Evolutionary conservation across 1,140 invertebrate species (phyloP), one percentile per base, ranked within the genome.

Genomic region (Delia radicum): DNA sequence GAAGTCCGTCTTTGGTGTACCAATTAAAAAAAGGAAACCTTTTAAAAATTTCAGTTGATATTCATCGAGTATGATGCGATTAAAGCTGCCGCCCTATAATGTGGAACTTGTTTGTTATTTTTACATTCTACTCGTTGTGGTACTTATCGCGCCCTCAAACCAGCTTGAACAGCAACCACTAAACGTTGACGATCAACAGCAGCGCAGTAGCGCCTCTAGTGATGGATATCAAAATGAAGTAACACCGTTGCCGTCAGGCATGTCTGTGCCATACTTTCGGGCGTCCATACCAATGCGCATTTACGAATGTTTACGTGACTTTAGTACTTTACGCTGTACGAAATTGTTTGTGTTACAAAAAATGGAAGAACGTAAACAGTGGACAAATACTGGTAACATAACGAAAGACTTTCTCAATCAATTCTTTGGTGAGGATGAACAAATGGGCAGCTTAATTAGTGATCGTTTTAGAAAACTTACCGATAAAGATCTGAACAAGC

Each of bases 331-430:
- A 62, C 82, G 82, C 62, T 86, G 85, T 76, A 82, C 83, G n/a
- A 86, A 86, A 74, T 55, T 85, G 24, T 86, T 81, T n/a, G 79
- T 86, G 13, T 67, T 86, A 21, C 84, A 85, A 46, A 86, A 85
- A 31, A 77, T 86, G 80, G 82, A 85, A 73, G 83, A 81, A 29
- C 79, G 81, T 12, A 73, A 74, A 3, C 73, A 78, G 37, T 71
- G 79, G 75, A 74, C 77, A 3, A 79, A 78, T 62, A 80, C 78
- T 1, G 82, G 82, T 7, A 86, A 86, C 33, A 48, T 85, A 21
- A 86, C 85, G 3, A 78, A 77, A 15, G 85, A 86, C 62, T 86
- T 86, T 65, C 67, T 86, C 27, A 79, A 85, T 31, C 85, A 86
- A 73, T 82, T 86, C 48, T 81, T 86, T 27, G 80, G 80, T 8